Percentiles rank a stretch among this genome's conserved stretches.
Evolutionary conservation across 2,888 invertebrate genomes (phyloP).

Genomic region (Clostera curtula): DNA sequence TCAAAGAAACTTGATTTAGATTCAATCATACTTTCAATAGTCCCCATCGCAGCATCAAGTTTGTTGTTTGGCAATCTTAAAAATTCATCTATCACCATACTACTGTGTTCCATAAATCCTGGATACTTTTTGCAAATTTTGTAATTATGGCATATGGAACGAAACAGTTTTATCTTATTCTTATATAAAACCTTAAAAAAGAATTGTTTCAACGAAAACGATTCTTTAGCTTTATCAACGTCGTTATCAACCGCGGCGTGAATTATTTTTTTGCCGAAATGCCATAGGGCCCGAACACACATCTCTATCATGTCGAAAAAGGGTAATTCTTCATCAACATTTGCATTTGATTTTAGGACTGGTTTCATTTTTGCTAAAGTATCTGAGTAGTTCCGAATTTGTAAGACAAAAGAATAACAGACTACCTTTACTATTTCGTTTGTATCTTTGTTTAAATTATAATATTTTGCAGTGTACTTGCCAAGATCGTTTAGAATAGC

Average conservation of each 20-base stretch:
- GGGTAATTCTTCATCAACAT: constrained; percentile 19
- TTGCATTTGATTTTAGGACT: background rate
- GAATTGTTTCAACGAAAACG: constrained; percentile 5
- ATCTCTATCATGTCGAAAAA: constrained; percentile 26
- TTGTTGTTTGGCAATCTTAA: constrained; percentile 23
- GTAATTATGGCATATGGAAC: constrained; percentile 22
- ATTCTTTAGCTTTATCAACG: background rate
- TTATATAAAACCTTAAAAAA: constrained; percentile 13
- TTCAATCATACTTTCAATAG: constrained; percentile 10
- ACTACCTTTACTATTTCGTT: background rate
- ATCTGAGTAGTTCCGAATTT: constrained; percentile 9
- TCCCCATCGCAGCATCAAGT: constrained; percentile 15
- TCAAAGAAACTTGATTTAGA: constrained; percentile 18
- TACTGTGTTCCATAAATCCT: constrained; percentile 29
- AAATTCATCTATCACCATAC: constrained; percentile 25
- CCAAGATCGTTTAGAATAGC: too few species aligned
- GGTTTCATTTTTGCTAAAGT: too few species aligned
- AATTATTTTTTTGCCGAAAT: constrained; percentile 15
- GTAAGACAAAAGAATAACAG: constrained; percentile 4
- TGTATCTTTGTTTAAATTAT: constrained; percentile 5
- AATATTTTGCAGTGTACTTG: too few species aligned
- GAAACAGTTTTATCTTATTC: constrained; percentile 23
- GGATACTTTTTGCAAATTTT: constrained; percentile 32
- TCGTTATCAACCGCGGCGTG: constrained; percentile 9
- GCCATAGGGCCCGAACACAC: constrained; percentile 16